These are phyloP conservation scores for Onychomys torridus DNA, from an alignment of 2,797 vertebrate species.

Conservation along the genomic window DNA sequence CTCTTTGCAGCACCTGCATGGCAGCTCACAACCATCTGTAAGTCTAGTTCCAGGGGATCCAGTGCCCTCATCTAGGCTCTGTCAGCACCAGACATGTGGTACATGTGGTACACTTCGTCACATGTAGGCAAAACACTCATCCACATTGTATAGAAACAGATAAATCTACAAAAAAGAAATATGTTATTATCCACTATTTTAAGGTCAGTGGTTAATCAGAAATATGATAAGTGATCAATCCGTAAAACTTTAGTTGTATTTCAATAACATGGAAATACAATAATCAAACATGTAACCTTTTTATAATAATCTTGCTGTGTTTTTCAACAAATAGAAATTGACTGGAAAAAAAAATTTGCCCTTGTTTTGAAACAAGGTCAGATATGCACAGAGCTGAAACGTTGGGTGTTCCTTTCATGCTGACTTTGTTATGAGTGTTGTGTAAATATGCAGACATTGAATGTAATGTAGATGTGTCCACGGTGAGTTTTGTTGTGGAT, in stretches of 20 bases:
- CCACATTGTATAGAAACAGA: background rate
- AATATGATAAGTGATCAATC: slow-evolving; percentile 57
- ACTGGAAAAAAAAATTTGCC: slow-evolving; percentile 27
- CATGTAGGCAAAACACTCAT: background rate
- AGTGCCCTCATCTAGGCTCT: background rate
- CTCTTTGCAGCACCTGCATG: background rate
- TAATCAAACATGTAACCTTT: slow-evolving; percentile 41
- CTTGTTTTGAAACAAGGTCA: slow-evolving; percentile 61
- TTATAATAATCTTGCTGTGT: slow-evolving; percentile 36
- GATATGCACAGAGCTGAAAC: slow-evolving; percentile 23
- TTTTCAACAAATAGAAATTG: slow-evolving; percentile 61
- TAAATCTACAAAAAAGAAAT: background rate
- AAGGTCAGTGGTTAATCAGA: slow-evolving; percentile 54
- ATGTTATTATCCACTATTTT: slow-evolving; percentile 43
- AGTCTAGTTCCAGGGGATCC: background rate
- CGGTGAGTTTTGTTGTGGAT: slow-evolving; percentile 47
- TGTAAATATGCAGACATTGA: slow-evolving; percentile 40
- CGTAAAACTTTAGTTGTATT: slow-evolving; percentile 42
- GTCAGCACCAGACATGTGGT: background rate
- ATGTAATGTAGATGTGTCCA: slow-evolving; percentile 55
- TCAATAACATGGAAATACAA: slow-evolving; percentile 20
- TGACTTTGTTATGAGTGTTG: background rate
- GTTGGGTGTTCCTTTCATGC: background rate
- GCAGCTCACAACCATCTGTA: background rate
- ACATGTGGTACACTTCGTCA: background rate